phyloP scores from a whole-genome alignment of 1,140 invertebrate species.

The Eciton burchellii region DNA sequence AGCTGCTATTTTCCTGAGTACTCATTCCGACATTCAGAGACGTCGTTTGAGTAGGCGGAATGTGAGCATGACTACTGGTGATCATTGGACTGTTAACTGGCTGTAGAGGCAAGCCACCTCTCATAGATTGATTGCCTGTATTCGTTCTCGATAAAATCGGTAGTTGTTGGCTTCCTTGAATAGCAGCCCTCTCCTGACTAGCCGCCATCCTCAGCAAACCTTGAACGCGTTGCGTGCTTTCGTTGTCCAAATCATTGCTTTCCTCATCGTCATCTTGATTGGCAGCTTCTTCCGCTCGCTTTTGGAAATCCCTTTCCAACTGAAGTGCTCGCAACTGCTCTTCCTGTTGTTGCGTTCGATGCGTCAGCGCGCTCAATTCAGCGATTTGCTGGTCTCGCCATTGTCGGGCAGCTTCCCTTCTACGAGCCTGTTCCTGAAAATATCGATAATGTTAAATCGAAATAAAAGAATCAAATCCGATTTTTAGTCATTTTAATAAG shows the following conservation, averaged over 20 bases:
- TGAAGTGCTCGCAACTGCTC: conserved; percentile 94
- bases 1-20: conserved; percentile 41
- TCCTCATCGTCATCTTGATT: conserved; percentile 92
- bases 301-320: conserved; percentile 95
- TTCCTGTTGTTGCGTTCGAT: conserved; percentile 92
- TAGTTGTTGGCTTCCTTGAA: conserved; percentile 69
- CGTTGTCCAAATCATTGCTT: conserved; percentile 82
- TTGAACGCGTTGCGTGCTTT: conserved; percentile 84
- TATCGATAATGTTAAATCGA: conserved; percentile 1
- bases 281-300: conserved; percentile 92
- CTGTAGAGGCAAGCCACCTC: conserved; percentile 42
- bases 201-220: conserved; percentile 81
- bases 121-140: conserved; percentile 80
- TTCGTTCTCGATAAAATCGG: conserved; percentile 73
- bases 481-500: not conserved
- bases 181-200: conserved; percentile 77
- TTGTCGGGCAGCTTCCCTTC: conserved; percentile 89
- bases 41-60: not conserved
- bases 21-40: conserved; percentile 42
- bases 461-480: not conserved
- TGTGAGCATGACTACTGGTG: conserved; percentile 1
- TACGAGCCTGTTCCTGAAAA: conserved; percentile 88
- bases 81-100: conserved; percentile 11
- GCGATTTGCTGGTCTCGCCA: conserved; percentile 94
- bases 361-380: conserved; percentile 89